These are phyloP conservation scores for Nasonia giraulti DNA, from an alignment of 1,140 invertebrate genomes.

Conservation along the genomic window DNA sequence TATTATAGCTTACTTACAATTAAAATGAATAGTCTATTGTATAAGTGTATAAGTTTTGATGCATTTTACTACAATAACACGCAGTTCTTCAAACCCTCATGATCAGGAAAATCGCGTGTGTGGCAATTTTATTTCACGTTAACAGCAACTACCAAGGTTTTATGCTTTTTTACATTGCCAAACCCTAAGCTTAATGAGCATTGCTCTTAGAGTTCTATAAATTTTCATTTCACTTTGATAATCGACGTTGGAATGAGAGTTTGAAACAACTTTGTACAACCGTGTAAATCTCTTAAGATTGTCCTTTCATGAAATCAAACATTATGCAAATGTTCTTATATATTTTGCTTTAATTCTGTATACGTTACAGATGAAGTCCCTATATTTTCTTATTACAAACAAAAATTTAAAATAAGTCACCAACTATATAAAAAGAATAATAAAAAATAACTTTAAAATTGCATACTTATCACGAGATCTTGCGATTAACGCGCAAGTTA, in stretches of 20 bases:
- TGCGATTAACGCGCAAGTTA: slow-evolving; percentile 11
- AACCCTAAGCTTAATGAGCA: neutral
- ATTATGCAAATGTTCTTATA: slow-evolving; percentile 25
- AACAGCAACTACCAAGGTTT: slow-evolving; percentile 27
- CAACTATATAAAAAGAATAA: slow-evolving; percentile 39
- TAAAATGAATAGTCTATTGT: slow-evolving; percentile 30
- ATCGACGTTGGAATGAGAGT: slow-evolving; percentile 10
- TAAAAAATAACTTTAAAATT: slow-evolving; percentile 45
- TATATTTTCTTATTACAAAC: slow-evolving; percentile 21
- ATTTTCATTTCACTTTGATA: slow-evolving; percentile 7
- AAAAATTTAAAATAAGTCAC: slow-evolving; percentile 29
- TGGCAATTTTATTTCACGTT: slow-evolving; percentile 11
- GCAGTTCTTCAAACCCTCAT: slow-evolving; percentile 26
- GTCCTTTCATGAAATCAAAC: slow-evolving; percentile 30
- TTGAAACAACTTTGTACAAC: slow-evolving; percentile 42
- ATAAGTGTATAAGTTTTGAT: slow-evolving; percentile 33
- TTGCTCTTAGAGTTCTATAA: neutral
- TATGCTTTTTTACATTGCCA: neutral
- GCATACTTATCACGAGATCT: slow-evolving; percentile 38
- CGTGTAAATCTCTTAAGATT: slow-evolving; percentile 34
- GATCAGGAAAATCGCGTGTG: slow-evolving; percentile 12
- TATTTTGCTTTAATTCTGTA: slow-evolving; percentile 31
- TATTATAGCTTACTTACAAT: slow-evolving; percentile 34
- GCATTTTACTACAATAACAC: slow-evolving; percentile 33
- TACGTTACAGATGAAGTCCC: slow-evolving; percentile 12